Evolutionary conservation across 2,888 invertebrate species (phyloP).

Genomic region (Apeira syringaria): DNA sequence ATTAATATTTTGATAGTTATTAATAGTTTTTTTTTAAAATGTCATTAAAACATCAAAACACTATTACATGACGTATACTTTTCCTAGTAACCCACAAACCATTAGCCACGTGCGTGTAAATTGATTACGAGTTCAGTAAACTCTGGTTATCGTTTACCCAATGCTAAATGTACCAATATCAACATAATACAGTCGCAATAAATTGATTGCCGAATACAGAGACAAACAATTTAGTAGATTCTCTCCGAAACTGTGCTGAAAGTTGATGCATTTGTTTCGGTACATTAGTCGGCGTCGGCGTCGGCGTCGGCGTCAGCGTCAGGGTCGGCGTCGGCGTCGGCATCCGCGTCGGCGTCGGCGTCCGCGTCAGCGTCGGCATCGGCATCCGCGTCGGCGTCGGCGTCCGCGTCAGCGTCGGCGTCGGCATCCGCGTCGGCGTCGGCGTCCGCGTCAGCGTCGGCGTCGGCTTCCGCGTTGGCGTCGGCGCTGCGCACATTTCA

Average conservation of each 20-base stretch:
- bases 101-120: neutral
- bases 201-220: conserved; percentile 19
- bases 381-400: conserved; percentile 64
- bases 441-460: conserved; percentile 39
- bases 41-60: no score
- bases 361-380: conserved; percentile 66
- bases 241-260: conserved; percentile 42
- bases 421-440: conserved; percentile 68
- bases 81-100: no score
- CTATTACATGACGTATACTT: no score
- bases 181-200: conserved; percentile 14
- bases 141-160: conserved; percentile 3
- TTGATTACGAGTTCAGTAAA: conserved; percentile 8
- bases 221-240: conserved; percentile 31
- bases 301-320: conserved; percentile 50
- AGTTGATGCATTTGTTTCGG: conserved; percentile 67
- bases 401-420: conserved; percentile 60
- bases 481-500: conserved; percentile 68
- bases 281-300: conserved; percentile 62
- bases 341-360: conserved; percentile 61
- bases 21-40: no score
- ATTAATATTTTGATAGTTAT: no score
- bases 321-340: conserved; percentile 59
- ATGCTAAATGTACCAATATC: conserved; percentile 13
- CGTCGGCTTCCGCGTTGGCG: conserved; percentile 43